Evolutionary conservation across 2,888 invertebrate species (phyloP).

Genomic region (Sylvicola cinctus): DNA sequence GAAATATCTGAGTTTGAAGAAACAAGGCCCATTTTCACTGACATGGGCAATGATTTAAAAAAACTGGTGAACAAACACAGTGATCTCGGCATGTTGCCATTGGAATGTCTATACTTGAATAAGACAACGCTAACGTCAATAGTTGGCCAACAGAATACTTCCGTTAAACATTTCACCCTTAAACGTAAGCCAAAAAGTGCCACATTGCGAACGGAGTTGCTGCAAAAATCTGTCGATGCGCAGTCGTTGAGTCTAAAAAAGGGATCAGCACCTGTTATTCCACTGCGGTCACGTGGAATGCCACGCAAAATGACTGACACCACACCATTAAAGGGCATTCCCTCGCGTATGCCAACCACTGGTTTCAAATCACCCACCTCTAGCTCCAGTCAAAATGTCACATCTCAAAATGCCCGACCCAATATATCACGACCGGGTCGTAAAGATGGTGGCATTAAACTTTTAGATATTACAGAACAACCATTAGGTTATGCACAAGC

Average conservation of each 20-base stretch:
- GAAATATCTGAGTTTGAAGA: constrained; percentile 77
- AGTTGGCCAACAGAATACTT: constrained; percentile 60
- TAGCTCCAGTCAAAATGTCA: constrained; percentile 17
- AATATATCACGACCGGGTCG: constrained; percentile 40
- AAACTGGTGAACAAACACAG: constrained; percentile 67
- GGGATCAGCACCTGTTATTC: constrained; percentile 71
- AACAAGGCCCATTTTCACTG: constrained; percentile 73
- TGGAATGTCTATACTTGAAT: constrained; percentile 92
- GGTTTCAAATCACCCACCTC: constrained; percentile 35
- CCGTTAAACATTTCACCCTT: constrained; percentile 78
- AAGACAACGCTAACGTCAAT: constrained; percentile 78
- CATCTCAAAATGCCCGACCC: constrained; percentile 16
- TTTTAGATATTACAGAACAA: constrained; percentile 84
- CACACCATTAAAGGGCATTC: constrained; percentile 81
- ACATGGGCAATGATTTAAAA: constrained; percentile 67
- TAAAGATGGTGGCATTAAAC: constrained; percentile 84
- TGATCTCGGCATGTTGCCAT: constrained; percentile 69
- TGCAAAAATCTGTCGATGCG: constrained; percentile 81
- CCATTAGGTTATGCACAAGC: constrained; percentile 67
- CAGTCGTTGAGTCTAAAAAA: constrained; percentile 67
- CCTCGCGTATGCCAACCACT: constrained; percentile 52
- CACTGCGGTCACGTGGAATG: constrained; percentile 69
- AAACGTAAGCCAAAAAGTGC: constrained; percentile 92
- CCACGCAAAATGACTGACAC: constrained; percentile 94
- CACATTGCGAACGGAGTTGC: constrained; percentile 64